Evolutionary conservation across 2,888 invertebrate genomes (phyloP), one percentile per base, ranked within the genome.

Genomic region (Plebejus melissa): DNA sequence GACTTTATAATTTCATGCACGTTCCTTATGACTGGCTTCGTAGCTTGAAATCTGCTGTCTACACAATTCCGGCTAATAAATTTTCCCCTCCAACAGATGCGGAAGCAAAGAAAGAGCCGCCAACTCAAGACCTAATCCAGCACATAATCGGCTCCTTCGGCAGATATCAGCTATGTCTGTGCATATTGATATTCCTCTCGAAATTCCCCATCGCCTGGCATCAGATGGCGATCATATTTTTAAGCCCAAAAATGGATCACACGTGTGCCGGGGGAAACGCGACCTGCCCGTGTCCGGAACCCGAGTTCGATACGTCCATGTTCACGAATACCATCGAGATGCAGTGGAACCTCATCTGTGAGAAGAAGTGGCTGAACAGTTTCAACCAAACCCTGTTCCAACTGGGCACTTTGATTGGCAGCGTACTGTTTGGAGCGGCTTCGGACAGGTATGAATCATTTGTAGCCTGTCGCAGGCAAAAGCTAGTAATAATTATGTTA

Each of bases 271-370:
- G 81, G 28, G 81, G 82, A 38, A 82, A 80, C 54, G 82, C 88
- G 38, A 83, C 86, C 7, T 96, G 96, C 80, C 94, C 94, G 1
- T 96, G 96, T 82, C 81, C 88, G 0, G 84, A 91, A 69, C 94
- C 95, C 77, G 85, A 91, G 7, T 97, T 95, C 82, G 95, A 97
- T 82, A 95, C 93, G 74, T 94, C 94, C 71, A 84, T 95, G 77
- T 97, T 97, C 84, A 88, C 94, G 1, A 95, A 95, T 80, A 96
- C 96, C 0, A 96, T 97, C 28, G 94, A 95, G 77, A 95, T 95
- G 76, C 95, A 97, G 94, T 97, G 96, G 96, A 93, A 96, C 85
- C 91, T 97, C 78, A 96, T 97, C 38, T 97, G 97, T 85, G 94
- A 94, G 2, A 94, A 89, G 69, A 91, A 92, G 74, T 95, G 95